phyloP scores from a whole-genome alignment of 1,140 invertebrate genomes.

The Chironomus striatipennis region DNA sequence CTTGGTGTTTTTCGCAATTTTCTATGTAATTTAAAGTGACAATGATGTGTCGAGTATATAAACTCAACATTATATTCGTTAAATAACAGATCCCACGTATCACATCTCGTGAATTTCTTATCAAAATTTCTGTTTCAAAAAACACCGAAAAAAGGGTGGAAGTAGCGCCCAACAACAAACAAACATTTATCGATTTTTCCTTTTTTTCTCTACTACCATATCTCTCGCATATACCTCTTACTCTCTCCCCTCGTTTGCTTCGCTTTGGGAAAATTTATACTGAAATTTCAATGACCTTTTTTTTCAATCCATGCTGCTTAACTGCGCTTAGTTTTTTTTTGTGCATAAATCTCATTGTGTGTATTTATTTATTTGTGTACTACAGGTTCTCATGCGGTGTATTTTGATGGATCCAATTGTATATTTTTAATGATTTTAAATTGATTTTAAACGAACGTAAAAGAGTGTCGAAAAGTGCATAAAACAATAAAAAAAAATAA shows the following conservation, averaged over 20 bases:
- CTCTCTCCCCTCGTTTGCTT: not conserved
- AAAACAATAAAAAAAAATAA: not conserved
- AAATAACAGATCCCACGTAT: not conserved
- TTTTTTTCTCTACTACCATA: not conserved
- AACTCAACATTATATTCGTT: not conserved
- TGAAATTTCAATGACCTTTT: slow-evolving; percentile 14
- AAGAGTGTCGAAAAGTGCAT: not conserved
- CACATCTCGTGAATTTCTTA: not conserved
- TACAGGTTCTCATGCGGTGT: not conserved
- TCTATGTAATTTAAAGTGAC: not conserved
- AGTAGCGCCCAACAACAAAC: not conserved
- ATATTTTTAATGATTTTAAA: not conserved
- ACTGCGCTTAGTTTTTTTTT: too few relatives aligned
- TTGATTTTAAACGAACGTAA: not conserved
- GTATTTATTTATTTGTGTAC: not conserved
- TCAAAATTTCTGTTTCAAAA: not conserved
- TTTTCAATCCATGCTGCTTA: not conserved
- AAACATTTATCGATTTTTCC: slow-evolving; percentile 19
- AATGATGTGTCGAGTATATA: not conserved
- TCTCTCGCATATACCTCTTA: not conserved
- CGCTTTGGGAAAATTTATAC: slow-evolving; percentile 7
- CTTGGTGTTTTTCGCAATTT: not conserved
- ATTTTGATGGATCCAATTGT: not conserved
- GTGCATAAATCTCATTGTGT: too few relatives aligned
- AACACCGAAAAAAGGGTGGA: slow-evolving; percentile 3